Conservation (phyloP, 2,797 vertebrate genomes). For the Peromyscus aztecus region DNA sequence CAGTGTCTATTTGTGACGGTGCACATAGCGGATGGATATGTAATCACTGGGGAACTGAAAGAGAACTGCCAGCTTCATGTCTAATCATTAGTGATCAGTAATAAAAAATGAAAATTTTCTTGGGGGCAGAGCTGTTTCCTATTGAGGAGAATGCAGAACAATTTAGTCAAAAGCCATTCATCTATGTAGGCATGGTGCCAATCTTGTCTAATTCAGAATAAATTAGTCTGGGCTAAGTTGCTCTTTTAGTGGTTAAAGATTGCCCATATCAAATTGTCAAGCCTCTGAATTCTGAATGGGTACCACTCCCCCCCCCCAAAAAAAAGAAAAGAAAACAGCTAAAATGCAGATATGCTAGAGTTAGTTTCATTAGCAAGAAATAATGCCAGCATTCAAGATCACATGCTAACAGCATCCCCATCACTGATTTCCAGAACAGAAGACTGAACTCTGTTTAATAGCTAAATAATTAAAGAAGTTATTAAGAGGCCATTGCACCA, state of each 20-base stretch:
- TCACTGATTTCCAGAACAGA: conserved; percentile 80
- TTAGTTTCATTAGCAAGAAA: conserved; percentile 76
- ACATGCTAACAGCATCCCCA: conserved; percentile 61
- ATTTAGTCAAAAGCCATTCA: conserved; percentile 79
- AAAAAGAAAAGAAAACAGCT: conserved; percentile 71
- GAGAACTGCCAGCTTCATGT: conserved; percentile 71
- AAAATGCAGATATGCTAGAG: conserved; percentile 71
- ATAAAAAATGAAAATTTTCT: conserved; percentile 81
- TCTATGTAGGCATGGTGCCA: conserved; percentile 65
- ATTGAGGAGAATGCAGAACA: conserved; percentile 74
- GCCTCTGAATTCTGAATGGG: conserved; percentile 74
- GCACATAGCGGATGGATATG: conserved; percentile 56
- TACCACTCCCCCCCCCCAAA: not conserved
- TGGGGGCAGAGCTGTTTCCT: conserved; percentile 45
- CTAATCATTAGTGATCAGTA: conserved; percentile 73
- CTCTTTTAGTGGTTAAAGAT: conserved; percentile 77
- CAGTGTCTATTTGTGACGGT: conserved; percentile 55
- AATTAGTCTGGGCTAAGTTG: conserved; percentile 56
- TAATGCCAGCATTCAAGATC: conserved; percentile 69
- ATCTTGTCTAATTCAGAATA: conserved; percentile 78
- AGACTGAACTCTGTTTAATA: conserved; percentile 77
- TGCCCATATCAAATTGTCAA: conserved; percentile 62
- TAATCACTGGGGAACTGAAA: conserved; percentile 74
- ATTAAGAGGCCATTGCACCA: conserved; percentile 84
- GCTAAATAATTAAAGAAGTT: conserved; percentile 86